Base-by-base conservation (phyloP, 2,888 invertebrate genomes). In the Cryptus armator region DNA sequence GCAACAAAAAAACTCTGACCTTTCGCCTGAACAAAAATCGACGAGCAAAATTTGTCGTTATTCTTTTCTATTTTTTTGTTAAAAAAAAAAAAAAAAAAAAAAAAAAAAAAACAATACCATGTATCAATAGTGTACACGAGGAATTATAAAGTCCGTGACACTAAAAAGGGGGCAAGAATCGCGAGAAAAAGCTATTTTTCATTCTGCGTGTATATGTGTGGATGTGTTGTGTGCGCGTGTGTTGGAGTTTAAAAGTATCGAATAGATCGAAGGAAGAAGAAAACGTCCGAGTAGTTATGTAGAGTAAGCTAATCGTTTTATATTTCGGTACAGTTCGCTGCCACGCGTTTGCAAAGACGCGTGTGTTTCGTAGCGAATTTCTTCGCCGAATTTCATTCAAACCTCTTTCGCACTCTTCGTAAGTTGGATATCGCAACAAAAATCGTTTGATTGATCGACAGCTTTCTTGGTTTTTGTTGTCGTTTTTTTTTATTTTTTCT, bases 131-230 rank as follows among this genome's bases (percentile, higher is more conserved):
- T 12, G 46, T 75, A 48, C 14, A 7, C 46, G 46, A 62, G 46
- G 10, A 46, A 66, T 37, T 9, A 19, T 24, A 66, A 75, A 32
- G 37, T 12, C 19, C 37, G 43, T 19, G 51, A 75, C 16, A 64
- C 46, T 44, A 66, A 56, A 79, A 19, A 43, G 66, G 7, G 37
- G 83, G 87, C 88, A 86, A 88, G 84, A 88, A 80, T 71, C 70
- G 74, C 56, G 78, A 83, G 70, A 56, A 87, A 75, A 87, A 67
- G 74, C 68, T 72, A 53, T 72, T 12, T 78, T 29, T 59, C 29
- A 7, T 68, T 59, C 44, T 71, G 16, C 62, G 16, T 24, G 44
- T 78, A 19, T 9, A 6, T 37, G 19, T 67, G n/a, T 66, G 32
- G 29, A 10, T 44, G 44, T 24, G 66, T 59, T 56, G 44, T 24